Base-by-base conservation (phyloP, 2,888 invertebrate genomes). In the Meiosimyza decipiens region DNA sequence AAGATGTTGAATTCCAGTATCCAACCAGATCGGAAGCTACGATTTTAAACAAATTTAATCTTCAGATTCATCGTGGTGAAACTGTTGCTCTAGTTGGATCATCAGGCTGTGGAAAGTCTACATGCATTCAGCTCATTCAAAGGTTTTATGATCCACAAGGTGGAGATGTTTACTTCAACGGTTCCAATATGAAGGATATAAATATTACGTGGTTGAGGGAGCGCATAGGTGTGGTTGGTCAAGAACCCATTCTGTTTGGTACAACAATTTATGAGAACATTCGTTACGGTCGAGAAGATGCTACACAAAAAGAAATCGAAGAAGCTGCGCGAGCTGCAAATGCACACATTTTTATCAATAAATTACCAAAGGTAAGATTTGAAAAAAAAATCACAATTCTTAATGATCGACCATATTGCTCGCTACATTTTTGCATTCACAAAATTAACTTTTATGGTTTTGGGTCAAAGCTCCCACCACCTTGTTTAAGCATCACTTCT, bases 231-330 rank as follows among this genome's bases (percentile, higher is more conserved):
- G 91, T 96, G 9, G 97, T 98, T 1, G 94, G 95, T 0, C 97
- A 98, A 88, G 97, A 98, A 83, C 97, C 94, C 0, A 91, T 96
- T 7, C 89, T 97, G 12, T 97, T 97, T 84, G 94, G 93, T 76
- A 92, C 93, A 49, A 93, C 93, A 0, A 94, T 97, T 54, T 90
- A 90, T 9, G 95, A 97, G 83, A 98, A 97, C 86, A 97, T 98
- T 77, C 89, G 92, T 11, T 95, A 94, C 81, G 97, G 97, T 0
- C 89, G 91, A 28, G 89, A 90, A 74, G 87, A 88, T 66, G 92
- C 93, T 1, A 90, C 91, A 0, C 88, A 89, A 77, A 89, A 89
- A 33, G 92, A 94, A 62, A 91, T 95, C 64, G 91, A 92, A 80
- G 86, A 87, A 0, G 93, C 92, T 2, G 93, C 94, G 0, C 90